A percentile compares a stretch with the other conserved stretches of the same genome.
Evolutionary conservation across 2,888 invertebrate species (phyloP).

Genomic region (Sarcophaga caerulescens): DNA sequence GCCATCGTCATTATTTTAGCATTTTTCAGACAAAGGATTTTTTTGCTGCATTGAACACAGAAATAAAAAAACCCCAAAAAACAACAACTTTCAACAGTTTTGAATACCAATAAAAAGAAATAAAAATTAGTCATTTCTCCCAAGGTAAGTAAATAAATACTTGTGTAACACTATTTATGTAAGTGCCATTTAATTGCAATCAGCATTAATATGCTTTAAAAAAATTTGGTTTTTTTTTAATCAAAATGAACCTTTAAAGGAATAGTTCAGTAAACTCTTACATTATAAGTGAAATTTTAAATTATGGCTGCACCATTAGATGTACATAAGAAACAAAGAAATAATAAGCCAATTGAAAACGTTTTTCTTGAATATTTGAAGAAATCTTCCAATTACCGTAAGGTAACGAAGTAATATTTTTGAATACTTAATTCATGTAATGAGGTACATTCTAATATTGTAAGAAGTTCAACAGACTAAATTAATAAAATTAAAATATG

Average conservation of each 20-base stretch:
- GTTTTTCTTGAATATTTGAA: no score
- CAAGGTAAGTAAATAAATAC: conserved; percentile 44
- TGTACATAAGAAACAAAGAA: no score
- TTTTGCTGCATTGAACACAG: conserved; percentile 16
- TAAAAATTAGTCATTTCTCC: conserved; percentile 58
- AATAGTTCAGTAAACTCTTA: no score
- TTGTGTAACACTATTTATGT: neutral
- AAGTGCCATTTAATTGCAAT: neutral
- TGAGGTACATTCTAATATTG: no score
- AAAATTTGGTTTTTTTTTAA: neutral
- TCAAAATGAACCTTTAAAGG: neutral
- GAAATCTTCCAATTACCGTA: no score
- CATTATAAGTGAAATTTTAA: no score
- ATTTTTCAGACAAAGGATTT: conserved; percentile 57
- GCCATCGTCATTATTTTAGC: conserved; percentile 38
- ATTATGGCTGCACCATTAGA: no score
- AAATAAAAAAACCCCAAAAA: conserved; percentile 7
- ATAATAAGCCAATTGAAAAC: no score
- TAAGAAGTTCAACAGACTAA: no score
- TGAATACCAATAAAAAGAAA: neutral
- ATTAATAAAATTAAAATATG: no score
- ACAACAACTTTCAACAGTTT: neutral
- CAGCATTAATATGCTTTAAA: neutral
- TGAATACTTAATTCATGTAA: no score
- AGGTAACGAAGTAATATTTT: no score